Base-by-base conservation (phyloP, 2,888 invertebrate species). In the Diaprepes abbreviatus region DNA sequence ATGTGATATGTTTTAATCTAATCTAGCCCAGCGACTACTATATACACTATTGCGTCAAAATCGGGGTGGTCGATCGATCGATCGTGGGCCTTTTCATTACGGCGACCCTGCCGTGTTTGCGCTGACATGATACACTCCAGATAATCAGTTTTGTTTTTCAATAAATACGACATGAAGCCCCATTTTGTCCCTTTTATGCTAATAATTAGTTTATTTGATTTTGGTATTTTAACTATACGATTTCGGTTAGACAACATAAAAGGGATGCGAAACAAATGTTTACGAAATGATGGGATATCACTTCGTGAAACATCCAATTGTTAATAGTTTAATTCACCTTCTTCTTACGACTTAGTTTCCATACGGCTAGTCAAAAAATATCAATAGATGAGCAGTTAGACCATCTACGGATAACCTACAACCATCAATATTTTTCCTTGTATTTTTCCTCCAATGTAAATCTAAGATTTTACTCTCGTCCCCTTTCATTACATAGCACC, bases 1-100 rank as follows among this genome's bases (percentile, higher is more conserved):
- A 28, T 48, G 35, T 60, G 52, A 38, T 63, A 50, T 50, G 36
- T 52, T 63, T 55, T 64, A 64, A 55, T 55, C 55, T 55, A 55
- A 64, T 64, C 64, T 64, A 64, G 33, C 55, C 45, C 55, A 38
- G 57, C 57, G 55, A 64, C 63, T 45, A 45, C 33, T 31, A 31
- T 60, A 58, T 58, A 58, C 48, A 60, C 63, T 60, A 66, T 66
- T 66, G 66, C 66, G 66, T 60, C 66, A 66, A 66, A 66, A 66
- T 66, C 66, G 60, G 59, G 59, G 59, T 66, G 40, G 43, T 10
- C 36, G 58, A 60, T 66, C 66, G 66, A 66, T 66, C 59, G 50
- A 40, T 50, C 50, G 24, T n/a, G 54, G 43, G 59, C 60, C 66
- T 60, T 66, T 66, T 66, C 66, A 66, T 66, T 66, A 60, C 54